phyloP scores from a whole-genome alignment of 2,113 vertebrate genomes.

The Oryzias javanicus region DNA sequence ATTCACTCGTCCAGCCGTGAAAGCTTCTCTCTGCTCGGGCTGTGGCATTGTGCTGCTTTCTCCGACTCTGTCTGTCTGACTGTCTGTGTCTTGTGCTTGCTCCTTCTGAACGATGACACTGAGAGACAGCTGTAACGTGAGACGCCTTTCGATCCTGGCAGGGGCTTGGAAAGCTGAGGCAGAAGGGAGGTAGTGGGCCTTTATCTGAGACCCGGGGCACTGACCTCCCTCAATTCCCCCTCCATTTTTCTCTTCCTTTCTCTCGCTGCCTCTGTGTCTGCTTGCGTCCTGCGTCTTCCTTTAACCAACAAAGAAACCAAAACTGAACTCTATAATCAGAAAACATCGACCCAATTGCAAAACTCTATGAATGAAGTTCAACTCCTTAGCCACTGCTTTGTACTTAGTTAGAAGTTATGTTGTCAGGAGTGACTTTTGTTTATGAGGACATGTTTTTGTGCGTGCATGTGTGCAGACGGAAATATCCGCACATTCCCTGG shows the following conservation, averaged over 20 bases:
- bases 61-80: constrained; percentile 24
- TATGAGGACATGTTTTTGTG: constrained; percentile 15
- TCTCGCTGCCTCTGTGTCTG: constrained; percentile 43
- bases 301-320: constrained; percentile 45
- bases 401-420: constrained; percentile 13
- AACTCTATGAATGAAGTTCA: not conserved
- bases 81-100: constrained; percentile 44
- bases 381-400: not conserved
- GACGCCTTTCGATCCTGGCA: constrained; percentile 73
- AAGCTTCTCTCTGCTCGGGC: constrained; percentile 47
- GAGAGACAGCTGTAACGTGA: constrained; percentile 80
- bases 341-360: constrained; percentile 44
- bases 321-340: constrained; percentile 29
- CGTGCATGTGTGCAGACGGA: constrained; percentile 51
- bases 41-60: constrained; percentile 60
- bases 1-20: constrained; percentile 48
- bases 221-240: constrained; percentile 72
- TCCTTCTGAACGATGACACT: constrained; percentile 74
- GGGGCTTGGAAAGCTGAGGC: constrained; percentile 67
- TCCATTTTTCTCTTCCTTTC: constrained; percentile 57
- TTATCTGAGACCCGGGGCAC: constrained; percentile 72
- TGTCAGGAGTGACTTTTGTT: constrained; percentile 39
- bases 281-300: constrained; percentile 52
- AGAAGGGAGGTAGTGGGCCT: constrained; percentile 70
- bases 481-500: constrained; percentile 61